Conservation (phyloP, 35 echinoderm and acorn worm species). For the Apostichopus californicus region DNA sequence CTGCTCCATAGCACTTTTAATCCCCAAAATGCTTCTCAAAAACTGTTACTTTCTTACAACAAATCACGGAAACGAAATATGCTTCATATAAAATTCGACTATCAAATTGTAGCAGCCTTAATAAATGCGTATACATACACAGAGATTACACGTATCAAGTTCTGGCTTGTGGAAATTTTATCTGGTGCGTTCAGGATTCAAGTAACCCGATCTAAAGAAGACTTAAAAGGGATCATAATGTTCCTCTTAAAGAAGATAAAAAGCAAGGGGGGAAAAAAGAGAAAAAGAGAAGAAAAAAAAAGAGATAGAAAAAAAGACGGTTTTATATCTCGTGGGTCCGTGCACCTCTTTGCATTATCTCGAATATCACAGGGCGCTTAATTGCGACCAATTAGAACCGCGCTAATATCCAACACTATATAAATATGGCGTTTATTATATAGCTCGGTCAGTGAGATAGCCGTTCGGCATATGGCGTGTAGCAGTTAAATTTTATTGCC, state of each 20-base stretch:
- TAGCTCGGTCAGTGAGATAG: conserved; percentile 27
- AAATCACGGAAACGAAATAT: conserved; percentile 20
- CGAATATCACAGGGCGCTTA: neutral
- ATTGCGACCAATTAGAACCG: conserved; percentile 37
- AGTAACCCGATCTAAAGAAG: conserved; percentile 29
- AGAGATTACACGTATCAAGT: conserved; percentile 30
- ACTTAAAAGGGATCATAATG: conserved; percentile 10
- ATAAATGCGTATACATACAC: neutral
- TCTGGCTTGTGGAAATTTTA: conserved; percentile 21
- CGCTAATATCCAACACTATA: conserved; percentile 18
- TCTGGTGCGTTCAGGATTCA: conserved; percentile 2
- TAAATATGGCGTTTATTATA: neutral
- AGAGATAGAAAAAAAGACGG: neutral
- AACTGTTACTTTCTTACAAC: conserved; percentile 2
- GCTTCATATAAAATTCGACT: conserved; percentile 23
- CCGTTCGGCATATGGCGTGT: conserved; percentile 42
- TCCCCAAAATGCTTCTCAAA: neutral
- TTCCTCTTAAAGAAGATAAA: neutral
- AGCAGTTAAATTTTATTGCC: conserved; percentile 46
- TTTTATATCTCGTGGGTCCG: conserved; percentile 25
- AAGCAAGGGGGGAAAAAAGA: neutral
- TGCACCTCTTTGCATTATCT: conserved; percentile 30
- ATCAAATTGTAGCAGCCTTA: conserved; percentile 8
- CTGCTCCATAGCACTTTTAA: no score
- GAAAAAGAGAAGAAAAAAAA: neutral